These are phyloP conservation scores for Sinocyclocheilus maitianheensis DNA, from an alignment of 2,113 vertebrate species.

Conservation along the genomic window DNA sequence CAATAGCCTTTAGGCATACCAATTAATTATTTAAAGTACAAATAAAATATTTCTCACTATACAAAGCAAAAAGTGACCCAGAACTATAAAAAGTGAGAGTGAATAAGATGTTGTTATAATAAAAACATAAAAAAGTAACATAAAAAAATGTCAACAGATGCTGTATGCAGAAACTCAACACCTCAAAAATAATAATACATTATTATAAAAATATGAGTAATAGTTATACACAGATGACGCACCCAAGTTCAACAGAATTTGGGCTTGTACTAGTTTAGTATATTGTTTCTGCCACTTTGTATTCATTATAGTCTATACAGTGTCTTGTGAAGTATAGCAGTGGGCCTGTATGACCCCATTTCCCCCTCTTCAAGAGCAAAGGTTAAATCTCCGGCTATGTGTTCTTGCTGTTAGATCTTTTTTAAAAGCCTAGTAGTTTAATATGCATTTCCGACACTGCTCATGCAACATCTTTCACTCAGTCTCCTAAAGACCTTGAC, in stretches of 20 bases:
- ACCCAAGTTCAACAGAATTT: background rate
- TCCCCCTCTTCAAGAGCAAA: background rate
- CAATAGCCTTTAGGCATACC: background rate
- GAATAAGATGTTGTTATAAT: background rate
- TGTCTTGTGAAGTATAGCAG: background rate
- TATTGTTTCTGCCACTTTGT: background rate
- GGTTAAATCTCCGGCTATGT: background rate
- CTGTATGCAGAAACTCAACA: background rate
- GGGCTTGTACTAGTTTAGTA: background rate
- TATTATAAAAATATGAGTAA: background rate
- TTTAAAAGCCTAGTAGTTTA: background rate
- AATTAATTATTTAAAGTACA: background rate
- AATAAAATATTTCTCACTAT: background rate
- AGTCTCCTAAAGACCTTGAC: slow-evolving; percentile 16
- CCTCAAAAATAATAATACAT: background rate
- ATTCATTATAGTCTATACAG: background rate
- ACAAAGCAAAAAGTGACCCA: background rate
- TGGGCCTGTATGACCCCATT: background rate
- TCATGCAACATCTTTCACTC: slow-evolving; percentile 1
- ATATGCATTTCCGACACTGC: background rate
- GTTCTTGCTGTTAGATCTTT: background rate
- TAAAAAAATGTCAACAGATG: background rate
- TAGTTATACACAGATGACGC: background rate
- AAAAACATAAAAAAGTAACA: background rate
- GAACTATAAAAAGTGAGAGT: background rate